These are phyloP conservation scores for Megastigmus dorsalis DNA, from an alignment of 2,888 invertebrate genomes.

Conservation along the genomic window DNA sequence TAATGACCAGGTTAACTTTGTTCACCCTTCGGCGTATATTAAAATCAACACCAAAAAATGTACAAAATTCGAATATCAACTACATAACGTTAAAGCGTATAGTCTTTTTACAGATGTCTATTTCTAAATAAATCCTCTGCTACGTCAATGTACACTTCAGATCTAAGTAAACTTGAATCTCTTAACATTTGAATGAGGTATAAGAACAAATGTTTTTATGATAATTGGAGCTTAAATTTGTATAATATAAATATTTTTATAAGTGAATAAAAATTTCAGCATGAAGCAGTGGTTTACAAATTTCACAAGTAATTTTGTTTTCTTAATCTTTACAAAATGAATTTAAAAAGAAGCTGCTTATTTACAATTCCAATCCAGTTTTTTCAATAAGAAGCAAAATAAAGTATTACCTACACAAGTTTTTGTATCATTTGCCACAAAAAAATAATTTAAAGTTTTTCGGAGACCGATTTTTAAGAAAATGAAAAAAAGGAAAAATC, in stretches of 20 bases:
- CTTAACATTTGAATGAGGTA: constrained; percentile 6
- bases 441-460: neutral
- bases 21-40: constrained; percentile 39
- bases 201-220: neutral
- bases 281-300: constrained; percentile 35
- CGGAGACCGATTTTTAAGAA: constrained; percentile 5
- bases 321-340: neutral
- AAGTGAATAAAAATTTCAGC: constrained; percentile 1
- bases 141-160: constrained; percentile 59
- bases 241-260: neutral
- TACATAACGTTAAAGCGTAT: constrained; percentile 58
- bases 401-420: neutral
- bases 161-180: constrained; percentile 48
- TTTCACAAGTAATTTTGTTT: neutral
- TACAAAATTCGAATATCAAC: constrained; percentile 66
- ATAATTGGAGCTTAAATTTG: constrained; percentile 16
- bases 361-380: neutral
- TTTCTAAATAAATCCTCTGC: constrained; percentile 62
- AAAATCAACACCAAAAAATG: constrained; percentile 65
- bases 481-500: constrained; percentile 29
- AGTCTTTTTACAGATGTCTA: constrained; percentile 67
- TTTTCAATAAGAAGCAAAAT: constrained; percentile 5
- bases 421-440: constrained; percentile 3
- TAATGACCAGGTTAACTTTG: constrained; percentile 51
- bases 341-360: no score